Base-by-base conservation (phyloP, 2,797 vertebrate species). In the Hippocampus kuda region DNA sequence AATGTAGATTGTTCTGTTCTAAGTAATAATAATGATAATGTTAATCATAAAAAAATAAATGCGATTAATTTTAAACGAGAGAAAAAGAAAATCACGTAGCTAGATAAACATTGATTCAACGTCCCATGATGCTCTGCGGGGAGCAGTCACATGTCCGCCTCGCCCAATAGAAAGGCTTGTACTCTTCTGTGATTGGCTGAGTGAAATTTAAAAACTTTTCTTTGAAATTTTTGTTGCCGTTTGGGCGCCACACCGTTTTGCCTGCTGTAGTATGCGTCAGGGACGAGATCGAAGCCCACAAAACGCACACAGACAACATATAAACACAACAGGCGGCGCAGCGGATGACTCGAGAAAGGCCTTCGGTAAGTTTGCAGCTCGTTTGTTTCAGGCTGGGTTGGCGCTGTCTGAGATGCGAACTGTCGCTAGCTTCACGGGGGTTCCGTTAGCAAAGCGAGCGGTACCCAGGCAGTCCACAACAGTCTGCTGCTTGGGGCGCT, bases 171-270 rank as follows among this genome's bases (percentile, higher is more conserved):
- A 0, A 0, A 20, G 0, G 13, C 60, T 68, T 61, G 63, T 72
- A 0, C 71, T 59, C 41, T 42, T 0, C 54, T 38, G 1, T 38
- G 1, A 90, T 90, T 90, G 89, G 89, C 1, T 53, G 2, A 2
- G 8, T 0, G 0, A 76, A 77, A 69, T 86, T 86, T 85, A 80
- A 88, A 88, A 79, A 60, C 60, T 71, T 59, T 5, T 20, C 79
- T 84, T 84, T 67, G 84, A 87, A 46, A 4, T 0, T 48, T 56
- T 16, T 0, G 10, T 0, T 0, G 26, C 3, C 0, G n/a, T 68
- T 2, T 46, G 69, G 71, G 79, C 83, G 83, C 79, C 66, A 79
- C 9, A 69, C 54, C 3, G 9, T 20, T 0, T 49, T 12, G 20
- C 4, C 20, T 22, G 53, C 56, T 6, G 54, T 4, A 4, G 1